Percentiles rank a stretch among this genome's conserved stretches.
These are phyloP conservation scores for Xestia sexstrigata DNA, from an alignment of 2,888 invertebrate species.

Conservation along the genomic window DNA sequence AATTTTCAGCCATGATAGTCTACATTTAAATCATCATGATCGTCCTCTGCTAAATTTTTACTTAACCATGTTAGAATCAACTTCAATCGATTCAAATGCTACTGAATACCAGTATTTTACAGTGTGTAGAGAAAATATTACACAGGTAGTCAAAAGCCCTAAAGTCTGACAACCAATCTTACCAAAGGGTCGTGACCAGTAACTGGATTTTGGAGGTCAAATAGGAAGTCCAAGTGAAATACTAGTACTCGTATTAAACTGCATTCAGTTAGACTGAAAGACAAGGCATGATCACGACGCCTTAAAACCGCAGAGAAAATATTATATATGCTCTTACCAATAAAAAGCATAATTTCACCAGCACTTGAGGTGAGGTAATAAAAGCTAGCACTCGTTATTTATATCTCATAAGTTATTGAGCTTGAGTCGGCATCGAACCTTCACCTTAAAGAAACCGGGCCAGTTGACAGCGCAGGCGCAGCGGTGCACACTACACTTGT, in stretches of 20 bases:
- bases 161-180: not conserved
- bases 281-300: too few relatives aligned
- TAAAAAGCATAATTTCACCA: slow-evolving; percentile 13
- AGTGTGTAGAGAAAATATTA: not conserved
- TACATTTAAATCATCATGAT: not conserved
- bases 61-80: not conserved
- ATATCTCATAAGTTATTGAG: slow-evolving; percentile 69
- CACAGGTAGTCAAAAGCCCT: not conserved
- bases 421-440: slow-evolving; percentile 68
- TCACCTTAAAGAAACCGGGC: slow-evolving; percentile 81
- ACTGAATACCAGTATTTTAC: not conserved
- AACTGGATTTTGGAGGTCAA: not conserved
- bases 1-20: not conserved
- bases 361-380: slow-evolving; percentile 47
- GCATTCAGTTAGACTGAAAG: not conserved
- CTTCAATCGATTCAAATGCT: not conserved
- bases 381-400: slow-evolving; percentile 61
- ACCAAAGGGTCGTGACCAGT: not conserved
- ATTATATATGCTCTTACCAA: not conserved
- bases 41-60: too few relatives aligned
- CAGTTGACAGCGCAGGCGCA: slow-evolving; percentile 68
- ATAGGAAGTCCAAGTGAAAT: not conserved
- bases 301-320: not conserved
- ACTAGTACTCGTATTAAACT: not conserved
- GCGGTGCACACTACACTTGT: slow-evolving; percentile 61